Percentiles rank a stretch among this genome's conserved stretches.
phyloP scores from a whole-genome alignment of 2,888 invertebrate genomes.

The Deilephila porcellus region DNA sequence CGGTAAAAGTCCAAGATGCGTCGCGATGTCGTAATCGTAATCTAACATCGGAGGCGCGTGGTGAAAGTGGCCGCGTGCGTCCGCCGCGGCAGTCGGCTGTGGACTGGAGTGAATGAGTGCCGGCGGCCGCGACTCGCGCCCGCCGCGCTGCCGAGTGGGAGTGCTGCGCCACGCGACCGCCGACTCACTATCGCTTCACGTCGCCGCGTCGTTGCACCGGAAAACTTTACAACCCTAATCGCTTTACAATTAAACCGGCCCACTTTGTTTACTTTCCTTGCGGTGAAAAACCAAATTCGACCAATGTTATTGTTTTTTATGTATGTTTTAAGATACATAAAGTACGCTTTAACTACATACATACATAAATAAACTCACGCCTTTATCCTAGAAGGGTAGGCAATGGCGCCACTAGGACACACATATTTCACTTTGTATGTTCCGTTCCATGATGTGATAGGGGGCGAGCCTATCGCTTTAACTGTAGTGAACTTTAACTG shows the following conservation, averaged over 20 bases:
- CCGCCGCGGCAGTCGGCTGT: conserved; percentile 77
- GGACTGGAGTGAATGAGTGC: conserved; percentile 81
- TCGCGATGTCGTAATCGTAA: conserved; percentile 82
- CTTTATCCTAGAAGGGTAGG: too few relatives aligned
- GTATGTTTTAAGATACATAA: background rate
- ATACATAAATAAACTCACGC: too few relatives aligned
- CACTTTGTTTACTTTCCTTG: conserved; percentile 76
- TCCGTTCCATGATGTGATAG: too few relatives aligned
- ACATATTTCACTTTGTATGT: too few relatives aligned
- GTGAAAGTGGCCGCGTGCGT: conserved; percentile 66
- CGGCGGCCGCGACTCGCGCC: conserved; percentile 73
- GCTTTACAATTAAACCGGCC: conserved; percentile 75
- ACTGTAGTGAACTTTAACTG: too few relatives aligned
- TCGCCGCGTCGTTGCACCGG: conserved; percentile 74
- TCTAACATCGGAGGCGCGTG: conserved; percentile 79
- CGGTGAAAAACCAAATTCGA: conserved; percentile 40
- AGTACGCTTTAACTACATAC: too few relatives aligned
- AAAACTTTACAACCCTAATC: conserved; percentile 81
- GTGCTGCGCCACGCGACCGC: conserved; percentile 69
- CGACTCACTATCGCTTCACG: conserved; percentile 52
- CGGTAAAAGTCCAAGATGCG: conserved; percentile 75
- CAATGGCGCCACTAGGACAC: too few relatives aligned
- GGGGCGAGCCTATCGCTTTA: too few relatives aligned
- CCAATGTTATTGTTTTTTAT: background rate
- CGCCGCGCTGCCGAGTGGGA: conserved; percentile 67